Base-by-base conservation (phyloP, 2,888 invertebrate genomes). In the Noctua fimbriata region DNA sequence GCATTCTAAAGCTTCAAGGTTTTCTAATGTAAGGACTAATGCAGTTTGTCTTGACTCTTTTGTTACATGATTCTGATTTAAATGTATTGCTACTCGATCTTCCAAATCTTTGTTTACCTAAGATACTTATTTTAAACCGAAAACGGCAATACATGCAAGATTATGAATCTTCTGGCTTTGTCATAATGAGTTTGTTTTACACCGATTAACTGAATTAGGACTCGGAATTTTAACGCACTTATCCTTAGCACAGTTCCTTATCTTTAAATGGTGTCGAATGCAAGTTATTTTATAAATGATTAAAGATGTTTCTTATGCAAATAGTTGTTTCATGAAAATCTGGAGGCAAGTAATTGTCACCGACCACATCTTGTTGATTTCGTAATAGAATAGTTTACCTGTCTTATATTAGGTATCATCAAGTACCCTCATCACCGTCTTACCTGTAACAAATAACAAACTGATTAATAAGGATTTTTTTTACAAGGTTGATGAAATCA, bases 1-100 rank as follows among this genome's bases (percentile, higher is more conserved):
- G 84, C 89, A 70, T 89, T 88, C 88, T 88, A 88, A 88, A 60
- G 73, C 81, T 83, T 86, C 88, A 88, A 89, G 88, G 89, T 85
- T 86, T 86, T 79, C 44, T 76, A 76, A 79, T 74, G 63, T 87
- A 72, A 86, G 72, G 74, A 86, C 66, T 76, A 73, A 76, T 79
- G 73, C 47, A 60, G 60, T 75, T 65, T 85, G 63, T 84, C 47
- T 76, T 47, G 73, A 76, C 58, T 87, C 71, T 85, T 85, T 79
- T 73, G 49, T 85, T 66, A 63, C 52, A 47, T 58, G 44, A 71
- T 47, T 65, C 41, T 69, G 41, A 84, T 71, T 73, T 44, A 71
- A 70, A 76, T 65, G 7, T 52, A 18, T 32, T 69, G 28, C 36
- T 52, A 63, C 16, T 69, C 2, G 49, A 78, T 63, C 12, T 36